phyloP scores from a whole-genome alignment of 1,140 invertebrate genomes.

The Pseudomyrmex gracilis region DNA sequence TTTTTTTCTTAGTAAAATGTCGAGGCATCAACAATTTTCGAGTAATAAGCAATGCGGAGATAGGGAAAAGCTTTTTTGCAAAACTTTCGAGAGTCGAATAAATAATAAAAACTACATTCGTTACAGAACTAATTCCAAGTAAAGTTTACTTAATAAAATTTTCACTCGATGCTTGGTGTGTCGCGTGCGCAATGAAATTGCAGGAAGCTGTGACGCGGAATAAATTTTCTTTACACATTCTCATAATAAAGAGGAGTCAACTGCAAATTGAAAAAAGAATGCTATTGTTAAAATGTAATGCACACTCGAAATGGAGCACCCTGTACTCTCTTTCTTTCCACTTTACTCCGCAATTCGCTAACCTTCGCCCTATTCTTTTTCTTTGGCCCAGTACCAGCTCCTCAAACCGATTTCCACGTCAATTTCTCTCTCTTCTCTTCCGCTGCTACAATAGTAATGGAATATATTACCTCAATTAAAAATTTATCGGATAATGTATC shows the following conservation, averaged over 20 bases:
- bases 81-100: too few species aligned
- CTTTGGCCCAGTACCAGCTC: slow-evolving; percentile 7
- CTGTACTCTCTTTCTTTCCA: slow-evolving; percentile 14
- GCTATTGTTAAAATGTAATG: slow-evolving; percentile 18
- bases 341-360: slow-evolving; percentile 38
- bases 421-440: slow-evolving; percentile 41
- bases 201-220: not conserved
- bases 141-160: too few species aligned
- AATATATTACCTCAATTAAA: slow-evolving; percentile 51
- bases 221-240: not conserved
- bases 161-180: too few species aligned
- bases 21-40: too few species aligned
- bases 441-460: slow-evolving; percentile 17
- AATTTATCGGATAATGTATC: slow-evolving; percentile 50
- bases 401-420: slow-evolving; percentile 23
- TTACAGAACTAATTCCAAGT: too few species aligned
- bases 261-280: not conserved
- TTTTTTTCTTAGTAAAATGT: too few species aligned
- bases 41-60: too few species aligned
- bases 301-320: not conserved
- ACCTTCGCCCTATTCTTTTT: slow-evolving; percentile 25
- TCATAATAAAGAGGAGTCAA: not conserved
- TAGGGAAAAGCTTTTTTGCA: too few species aligned
- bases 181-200: too few species aligned
- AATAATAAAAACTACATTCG: too few species aligned